phyloP scores from a whole-genome alignment of 2,113 vertebrate genomes.

The Perognathus longimembris region DNA sequence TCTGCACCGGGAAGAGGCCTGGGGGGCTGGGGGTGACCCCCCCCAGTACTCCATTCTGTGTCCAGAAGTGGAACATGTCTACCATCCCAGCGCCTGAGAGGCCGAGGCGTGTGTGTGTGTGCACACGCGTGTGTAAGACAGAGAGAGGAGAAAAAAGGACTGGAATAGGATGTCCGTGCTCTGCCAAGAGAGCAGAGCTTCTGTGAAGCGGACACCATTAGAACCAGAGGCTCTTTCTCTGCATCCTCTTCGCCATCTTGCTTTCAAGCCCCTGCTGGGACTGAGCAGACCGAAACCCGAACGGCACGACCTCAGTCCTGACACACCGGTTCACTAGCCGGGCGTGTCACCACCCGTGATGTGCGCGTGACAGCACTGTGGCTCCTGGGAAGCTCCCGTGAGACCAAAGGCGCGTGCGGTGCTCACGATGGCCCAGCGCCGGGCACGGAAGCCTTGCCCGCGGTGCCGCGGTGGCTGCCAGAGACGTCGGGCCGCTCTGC shows the following conservation, averaged over 20 bases:
- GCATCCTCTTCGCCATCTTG: neutral
- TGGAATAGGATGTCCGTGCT: no score
- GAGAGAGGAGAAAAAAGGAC: neutral
- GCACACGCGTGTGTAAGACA: no score
- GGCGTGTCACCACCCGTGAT: no score
- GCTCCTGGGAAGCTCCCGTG: no score
- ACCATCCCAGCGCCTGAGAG: neutral
- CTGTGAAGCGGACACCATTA: neutral
- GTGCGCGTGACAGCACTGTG: fast-evolving
- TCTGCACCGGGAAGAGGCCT: neutral
- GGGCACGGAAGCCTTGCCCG: neutral
- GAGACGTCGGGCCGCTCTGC: neutral
- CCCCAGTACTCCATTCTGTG: no score
- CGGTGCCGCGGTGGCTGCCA: no score
- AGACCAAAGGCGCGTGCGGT: no score
- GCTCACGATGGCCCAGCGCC: neutral
- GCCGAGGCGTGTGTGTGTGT: neutral
- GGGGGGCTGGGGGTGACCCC: neutral
- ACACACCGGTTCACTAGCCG: neutral
- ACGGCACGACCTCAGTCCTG: neutral
- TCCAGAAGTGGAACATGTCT: neutral
- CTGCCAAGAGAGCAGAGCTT: no score
- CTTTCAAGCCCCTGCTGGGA: neutral
- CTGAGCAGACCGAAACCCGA: neutral
- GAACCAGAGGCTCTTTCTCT: neutral